These are phyloP conservation scores for Eristalinus aeneus DNA, from an alignment of 2,888 invertebrate species.

Conservation along the genomic window DNA sequence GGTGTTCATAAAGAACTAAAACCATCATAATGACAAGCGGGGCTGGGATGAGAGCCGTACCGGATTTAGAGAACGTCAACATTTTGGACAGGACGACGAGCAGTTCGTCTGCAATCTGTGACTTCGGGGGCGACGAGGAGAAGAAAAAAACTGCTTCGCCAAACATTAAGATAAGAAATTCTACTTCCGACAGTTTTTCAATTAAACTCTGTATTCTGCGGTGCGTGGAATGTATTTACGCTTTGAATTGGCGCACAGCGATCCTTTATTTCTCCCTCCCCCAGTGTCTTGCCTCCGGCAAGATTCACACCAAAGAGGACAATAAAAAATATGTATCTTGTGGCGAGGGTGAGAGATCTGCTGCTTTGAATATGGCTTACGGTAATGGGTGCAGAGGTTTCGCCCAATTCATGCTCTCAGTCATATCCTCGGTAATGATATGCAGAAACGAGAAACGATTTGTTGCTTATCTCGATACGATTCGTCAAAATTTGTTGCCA, in stretches of 20 bases:
- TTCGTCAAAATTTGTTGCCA: slow-evolving; percentile 73
- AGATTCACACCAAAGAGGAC: slow-evolving; percentile 28
- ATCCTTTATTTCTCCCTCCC: slow-evolving; percentile 46
- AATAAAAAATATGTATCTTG: slow-evolving; percentile 50
- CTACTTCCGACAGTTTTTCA: slow-evolving; percentile 71
- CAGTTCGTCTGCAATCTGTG: slow-evolving; percentile 30
- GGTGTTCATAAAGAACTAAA: slow-evolving; percentile 31
- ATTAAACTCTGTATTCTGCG: slow-evolving; percentile 64
- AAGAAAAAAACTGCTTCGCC: slow-evolving; percentile 52
- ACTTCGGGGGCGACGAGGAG: not conserved
- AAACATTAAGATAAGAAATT: slow-evolving; percentile 70
- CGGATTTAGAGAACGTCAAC: slow-evolving; percentile 71
- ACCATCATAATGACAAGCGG: slow-evolving; percentile 36
- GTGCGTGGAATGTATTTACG: slow-evolving; percentile 45
- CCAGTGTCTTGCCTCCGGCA: not conserved
- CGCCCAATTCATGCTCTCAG: slow-evolving; percentile 18
- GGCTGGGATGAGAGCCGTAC: slow-evolving; percentile 29
- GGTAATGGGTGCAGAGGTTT: slow-evolving; percentile 53
- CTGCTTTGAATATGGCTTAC: slow-evolving; percentile 53
- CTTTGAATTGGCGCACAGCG: slow-evolving; percentile 49
- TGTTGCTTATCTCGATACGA: slow-evolving; percentile 73
- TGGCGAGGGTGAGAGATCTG: slow-evolving; percentile 51
- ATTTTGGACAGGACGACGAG: slow-evolving; percentile 57
- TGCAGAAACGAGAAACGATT: slow-evolving; percentile 71
- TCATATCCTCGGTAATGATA: slow-evolving; percentile 70